Percentiles rank a stretch among this genome's conserved stretches.
phyloP scores from a whole-genome alignment of 2,888 invertebrate genomes.

The Lysandra coridon region DNA sequence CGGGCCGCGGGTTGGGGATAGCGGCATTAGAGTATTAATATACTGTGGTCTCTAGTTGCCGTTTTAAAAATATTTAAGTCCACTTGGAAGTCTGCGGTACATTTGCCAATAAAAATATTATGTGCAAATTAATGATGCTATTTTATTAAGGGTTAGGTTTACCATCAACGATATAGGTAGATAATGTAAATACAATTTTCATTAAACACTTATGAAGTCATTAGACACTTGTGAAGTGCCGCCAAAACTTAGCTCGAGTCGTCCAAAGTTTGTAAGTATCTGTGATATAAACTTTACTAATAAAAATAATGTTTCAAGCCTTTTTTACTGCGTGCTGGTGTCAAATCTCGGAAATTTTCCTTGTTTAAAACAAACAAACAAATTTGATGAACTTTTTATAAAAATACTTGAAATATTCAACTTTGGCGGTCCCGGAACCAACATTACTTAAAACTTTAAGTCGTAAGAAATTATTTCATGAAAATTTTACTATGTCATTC shows the following conservation, averaged over 20 bases:
- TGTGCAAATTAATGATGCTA: too few species aligned
- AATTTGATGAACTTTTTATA: background rate
- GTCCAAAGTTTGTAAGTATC: background rate
- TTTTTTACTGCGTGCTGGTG: background rate
- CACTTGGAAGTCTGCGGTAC: too few species aligned
- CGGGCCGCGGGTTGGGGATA: too few species aligned
- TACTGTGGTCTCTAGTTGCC: too few species aligned
- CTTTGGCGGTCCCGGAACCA: background rate
- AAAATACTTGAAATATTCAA: background rate
- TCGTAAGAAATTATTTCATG: too few species aligned
- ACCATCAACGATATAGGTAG: background rate
- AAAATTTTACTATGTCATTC: too few species aligned
- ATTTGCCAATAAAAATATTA: too few species aligned
- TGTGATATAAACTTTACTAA: background rate
- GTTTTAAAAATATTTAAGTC: too few species aligned
- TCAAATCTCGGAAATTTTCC: background rate
- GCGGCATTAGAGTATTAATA: too few species aligned
- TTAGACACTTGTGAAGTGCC: background rate
- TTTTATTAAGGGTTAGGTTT: background rate
- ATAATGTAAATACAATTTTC: background rate
- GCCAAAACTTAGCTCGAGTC: background rate
- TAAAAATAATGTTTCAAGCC: background rate
- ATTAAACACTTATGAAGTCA: background rate
- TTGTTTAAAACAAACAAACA: background rate
- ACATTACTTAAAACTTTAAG: background rate